Percentiles rank a stretch among this genome's conserved stretches.
Conservation (phyloP, 92 coral and sea anemone species). For the Plumapathes pennacea region DNA sequence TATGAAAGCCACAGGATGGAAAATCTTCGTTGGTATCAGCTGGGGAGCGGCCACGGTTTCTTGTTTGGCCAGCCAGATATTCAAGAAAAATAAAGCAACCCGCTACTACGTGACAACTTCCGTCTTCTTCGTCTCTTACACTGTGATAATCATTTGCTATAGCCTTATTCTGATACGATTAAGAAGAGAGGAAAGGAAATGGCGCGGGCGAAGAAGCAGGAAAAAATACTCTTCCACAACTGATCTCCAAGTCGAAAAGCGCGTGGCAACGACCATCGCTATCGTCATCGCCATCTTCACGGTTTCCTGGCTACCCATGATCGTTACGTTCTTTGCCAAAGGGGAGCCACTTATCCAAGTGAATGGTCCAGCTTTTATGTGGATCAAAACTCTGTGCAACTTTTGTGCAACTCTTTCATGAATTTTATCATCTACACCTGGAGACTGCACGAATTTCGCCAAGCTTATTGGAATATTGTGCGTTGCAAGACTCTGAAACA, state of each 20-base stretch:
- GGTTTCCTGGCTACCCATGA: conserved; percentile 35
- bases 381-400: conserved; percentile 50
- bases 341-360: conserved; percentile 31
- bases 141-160: conserved; percentile 13
- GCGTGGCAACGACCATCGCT: conserved; percentile 42
- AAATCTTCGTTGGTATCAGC: conserved; percentile 11
- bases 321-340: conserved; percentile 21
- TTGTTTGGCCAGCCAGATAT: conserved; percentile 11
- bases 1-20: conserved; percentile 18
- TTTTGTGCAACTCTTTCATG: conserved; percentile 44
- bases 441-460: conserved; percentile 36
- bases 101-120: no score
- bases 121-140: conserved; percentile 5
- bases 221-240: neutral
- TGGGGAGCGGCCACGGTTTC: conserved; percentile 15
- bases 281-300: conserved; percentile 31
- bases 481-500: no score
- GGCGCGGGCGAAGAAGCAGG: neutral
- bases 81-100: conserved; percentile 4
- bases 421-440: conserved; percentile 52
- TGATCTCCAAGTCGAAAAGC: conserved; percentile 22
- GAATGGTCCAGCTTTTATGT: conserved; percentile 47
- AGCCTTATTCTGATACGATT: conserved; percentile 12
- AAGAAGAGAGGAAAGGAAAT: conserved; percentile 2
- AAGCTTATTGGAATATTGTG: no score